These are phyloP conservation scores for Equus quagga DNA, from an alignment of 2,113 vertebrate species.

Conservation along the genomic window DNA sequence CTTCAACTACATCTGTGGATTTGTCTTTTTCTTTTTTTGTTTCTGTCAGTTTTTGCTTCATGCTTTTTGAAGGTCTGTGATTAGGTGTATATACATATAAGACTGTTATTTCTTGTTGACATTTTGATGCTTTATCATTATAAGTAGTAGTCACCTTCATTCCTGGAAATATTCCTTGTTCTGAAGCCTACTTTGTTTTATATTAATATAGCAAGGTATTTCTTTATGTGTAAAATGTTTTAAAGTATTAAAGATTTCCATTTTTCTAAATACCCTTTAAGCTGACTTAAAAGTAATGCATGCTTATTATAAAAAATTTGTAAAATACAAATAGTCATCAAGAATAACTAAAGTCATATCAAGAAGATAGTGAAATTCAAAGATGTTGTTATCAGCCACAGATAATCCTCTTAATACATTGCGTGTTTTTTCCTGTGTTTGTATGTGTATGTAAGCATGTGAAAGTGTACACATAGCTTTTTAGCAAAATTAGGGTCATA, in stretches of 20 bases:
- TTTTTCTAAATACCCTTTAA: conserved; percentile 21
- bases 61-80: not conserved
- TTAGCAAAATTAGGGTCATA: not conserved
- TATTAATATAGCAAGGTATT: not conserved
- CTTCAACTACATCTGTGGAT: not conserved
- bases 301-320: not conserved
- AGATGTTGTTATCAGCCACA: not conserved
- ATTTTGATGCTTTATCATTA: not conserved
- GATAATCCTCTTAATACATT: not conserved
- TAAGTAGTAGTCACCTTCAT: not conserved
- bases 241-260: not conserved
- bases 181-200: not conserved
- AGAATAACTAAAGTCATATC: not conserved
- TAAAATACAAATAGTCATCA: not conserved
- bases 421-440: not conserved
- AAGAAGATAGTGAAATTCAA: not conserved
- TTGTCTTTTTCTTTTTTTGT: not conserved
- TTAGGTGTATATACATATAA: not conserved
- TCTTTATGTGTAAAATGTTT: not conserved
- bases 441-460: not conserved
- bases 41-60: not conserved
- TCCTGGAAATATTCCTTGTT: not conserved
- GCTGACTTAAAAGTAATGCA: not conserved
- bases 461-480: not conserved
- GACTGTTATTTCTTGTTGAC: not conserved